Evolutionary conservation across 2,888 invertebrate genomes (phyloP).

Genomic region (Selenia dentaria): DNA sequence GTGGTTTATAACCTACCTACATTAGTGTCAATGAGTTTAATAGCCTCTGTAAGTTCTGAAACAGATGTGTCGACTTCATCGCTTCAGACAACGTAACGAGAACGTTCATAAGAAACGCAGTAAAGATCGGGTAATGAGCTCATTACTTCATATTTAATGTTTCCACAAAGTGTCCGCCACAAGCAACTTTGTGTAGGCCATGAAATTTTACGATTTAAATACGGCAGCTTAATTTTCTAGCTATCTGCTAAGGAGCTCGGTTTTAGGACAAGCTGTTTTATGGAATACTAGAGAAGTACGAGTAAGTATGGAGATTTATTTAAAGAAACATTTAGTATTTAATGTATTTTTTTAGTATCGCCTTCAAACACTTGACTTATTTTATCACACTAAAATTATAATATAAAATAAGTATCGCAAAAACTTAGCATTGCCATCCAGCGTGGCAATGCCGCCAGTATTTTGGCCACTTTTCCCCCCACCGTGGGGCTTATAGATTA

Average conservation of each 20-base stretch:
- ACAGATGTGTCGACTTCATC: slow-evolving; percentile 8
- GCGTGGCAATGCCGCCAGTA: too few species aligned
- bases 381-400: neutral
- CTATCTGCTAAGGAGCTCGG: slow-evolving; percentile 4
- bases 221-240: slow-evolving; percentile 22
- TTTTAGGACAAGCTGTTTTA: slow-evolving; percentile 1
- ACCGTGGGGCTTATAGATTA: too few species aligned
- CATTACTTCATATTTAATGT: slow-evolving; percentile 21
- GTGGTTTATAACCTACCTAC: too few species aligned
- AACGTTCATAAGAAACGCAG: slow-evolving; percentile 22
- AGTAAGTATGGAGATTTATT: too few species aligned
- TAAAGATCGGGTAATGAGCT: slow-evolving; percentile 21
- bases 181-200: slow-evolving; percentile 20
- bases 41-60: neutral
- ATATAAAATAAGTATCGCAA: too few species aligned
- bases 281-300: neutral
- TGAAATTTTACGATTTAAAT: slow-evolving; percentile 27
- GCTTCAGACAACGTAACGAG: slow-evolving; percentile 6
- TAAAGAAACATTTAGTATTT: too few species aligned
- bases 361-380: too few species aligned
- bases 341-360: too few species aligned
- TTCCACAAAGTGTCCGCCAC: slow-evolving; percentile 22
- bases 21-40: neutral
- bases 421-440: too few species aligned
- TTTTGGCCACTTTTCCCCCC: too few species aligned